phyloP scores from a whole-genome alignment of 2,888 invertebrate genomes.

The Patella pellucida region DNA sequence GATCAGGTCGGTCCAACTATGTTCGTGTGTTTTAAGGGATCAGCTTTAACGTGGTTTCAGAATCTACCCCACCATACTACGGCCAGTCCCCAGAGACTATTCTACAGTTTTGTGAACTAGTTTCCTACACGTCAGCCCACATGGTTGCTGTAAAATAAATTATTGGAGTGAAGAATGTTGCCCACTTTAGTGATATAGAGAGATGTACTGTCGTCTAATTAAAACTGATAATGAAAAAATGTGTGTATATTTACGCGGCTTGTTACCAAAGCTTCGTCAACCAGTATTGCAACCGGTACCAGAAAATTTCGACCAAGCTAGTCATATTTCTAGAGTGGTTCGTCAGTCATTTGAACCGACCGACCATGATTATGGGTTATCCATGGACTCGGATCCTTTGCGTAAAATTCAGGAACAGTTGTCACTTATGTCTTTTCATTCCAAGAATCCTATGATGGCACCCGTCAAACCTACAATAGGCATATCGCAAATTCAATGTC shows the following conservation, averaged over 20 bases:
- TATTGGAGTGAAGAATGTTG: not conserved
- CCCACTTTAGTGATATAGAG: not conserved
- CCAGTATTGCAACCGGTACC: not conserved
- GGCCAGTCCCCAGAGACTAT: not conserved
- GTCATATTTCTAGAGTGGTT: not conserved
- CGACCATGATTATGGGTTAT: not conserved
- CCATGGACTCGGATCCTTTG: not conserved
- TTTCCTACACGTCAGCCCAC: not conserved
- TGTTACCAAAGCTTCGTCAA: not conserved
- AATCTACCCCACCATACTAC: not conserved
- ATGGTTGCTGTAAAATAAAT: not conserved
- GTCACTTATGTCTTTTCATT: not conserved
- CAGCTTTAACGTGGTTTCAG: slow-evolving; percentile 7
- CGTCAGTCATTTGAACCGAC: not conserved
- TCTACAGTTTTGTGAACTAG: not conserved
- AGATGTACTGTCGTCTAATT: not conserved
- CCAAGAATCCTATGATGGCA: too few species aligned
- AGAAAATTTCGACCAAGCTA: not conserved
- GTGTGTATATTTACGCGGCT: not conserved
- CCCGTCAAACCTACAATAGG: too few species aligned
- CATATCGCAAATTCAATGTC: too few species aligned
- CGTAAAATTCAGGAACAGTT: not conserved
- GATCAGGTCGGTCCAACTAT: not conserved
- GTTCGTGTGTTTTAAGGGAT: not conserved
- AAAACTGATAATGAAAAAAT: slow-evolving; percentile 4